Evolutionary conservation across 2,113 vertebrate genomes (phyloP), one percentile per base, ranked within the genome.

Genomic region (Lonchura striata): DNA sequence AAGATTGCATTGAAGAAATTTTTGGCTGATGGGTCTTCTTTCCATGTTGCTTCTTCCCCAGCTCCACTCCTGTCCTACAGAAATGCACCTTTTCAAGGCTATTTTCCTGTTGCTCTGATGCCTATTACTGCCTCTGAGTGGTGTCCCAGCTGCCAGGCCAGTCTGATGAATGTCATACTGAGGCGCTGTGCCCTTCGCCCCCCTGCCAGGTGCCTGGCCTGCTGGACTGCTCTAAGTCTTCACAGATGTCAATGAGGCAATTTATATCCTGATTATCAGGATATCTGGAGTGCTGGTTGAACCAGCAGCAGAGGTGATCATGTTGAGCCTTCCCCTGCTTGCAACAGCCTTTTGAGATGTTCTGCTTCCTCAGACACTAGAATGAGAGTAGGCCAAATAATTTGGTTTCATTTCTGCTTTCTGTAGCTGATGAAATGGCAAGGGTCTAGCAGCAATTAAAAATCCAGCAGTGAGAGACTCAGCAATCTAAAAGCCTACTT

Each of bases 121-220:
- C 5, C 19, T 83, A 1, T 50, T 42, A 22, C 31, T 79, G 66
- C 17, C 33, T 68, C 41, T 61, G 31, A 57, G 30, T 11, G 1
- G 21, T 25, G 7, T 33, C 20, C 21, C 44, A 92, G 30, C 24
- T 75, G 25, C 30, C 18, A 85, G 56, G 30, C 9, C 39, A 76
- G 15, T 13, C 27, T 3, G 1, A 20, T 41, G n/a, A 27, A 22
- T 41, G 4, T 46, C 15, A 13, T 60, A 53, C 15, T 1, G 1
- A 1, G 4, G 11, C 28, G 17, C 28, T 33, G 54, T 37, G 37
- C 4, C 49, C 44, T 70, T 78, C 33, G 66, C 12, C 25, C 27
- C 41, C 39, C 7, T 3, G 4, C 11, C 13, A 50, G 10, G 11
- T 49, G 42, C 69, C 47, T 86, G 69, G 69, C 13, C 39, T n/a